Conservation (phyloP, 1,140 invertebrate genomes). For the Heliothis subflexa region DNA sequence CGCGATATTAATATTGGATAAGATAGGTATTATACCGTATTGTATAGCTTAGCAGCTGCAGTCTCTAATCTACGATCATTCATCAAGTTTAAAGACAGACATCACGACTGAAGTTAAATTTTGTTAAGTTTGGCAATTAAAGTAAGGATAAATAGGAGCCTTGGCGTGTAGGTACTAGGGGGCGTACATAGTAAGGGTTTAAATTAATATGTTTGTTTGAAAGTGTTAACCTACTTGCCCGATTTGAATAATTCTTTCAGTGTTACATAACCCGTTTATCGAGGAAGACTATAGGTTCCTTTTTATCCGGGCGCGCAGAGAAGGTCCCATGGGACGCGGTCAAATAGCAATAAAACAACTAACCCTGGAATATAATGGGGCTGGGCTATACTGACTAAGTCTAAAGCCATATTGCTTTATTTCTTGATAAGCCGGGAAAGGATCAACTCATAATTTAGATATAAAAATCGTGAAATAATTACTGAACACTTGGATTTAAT, state of each 20-base stretch:
- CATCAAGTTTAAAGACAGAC: not conserved
- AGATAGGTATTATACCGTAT: not conserved
- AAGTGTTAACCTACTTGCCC: too few relatives aligned
- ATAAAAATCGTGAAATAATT: slow-evolving; percentile 41
- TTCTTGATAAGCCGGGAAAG: slow-evolving; percentile 35
- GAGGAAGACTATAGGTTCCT: too few relatives aligned
- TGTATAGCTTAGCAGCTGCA: not conserved
- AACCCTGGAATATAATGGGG: slow-evolving; percentile 83
- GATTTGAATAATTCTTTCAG: too few relatives aligned
- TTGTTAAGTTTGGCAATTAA: too few relatives aligned
- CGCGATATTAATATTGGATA: not conserved
- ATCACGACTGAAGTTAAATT: not conserved
- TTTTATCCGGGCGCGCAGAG: too few relatives aligned
- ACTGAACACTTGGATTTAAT: slow-evolving; percentile 16
- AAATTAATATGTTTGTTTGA: too few relatives aligned
- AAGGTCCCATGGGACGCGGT: too few relatives aligned
- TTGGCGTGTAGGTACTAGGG: too few relatives aligned
- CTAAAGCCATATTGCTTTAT: slow-evolving; percentile 72
- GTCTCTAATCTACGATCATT: not conserved
- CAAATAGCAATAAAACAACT: slow-evolving; percentile 8
- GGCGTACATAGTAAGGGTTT: too few relatives aligned
- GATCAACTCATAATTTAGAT: slow-evolving; percentile 71
- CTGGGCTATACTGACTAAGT: slow-evolving; percentile 81
- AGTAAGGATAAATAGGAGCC: too few relatives aligned
- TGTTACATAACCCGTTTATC: too few relatives aligned